phyloP scores from a whole-genome alignment of 2,888 invertebrate genomes.

The Isotomurus palustris region DNA sequence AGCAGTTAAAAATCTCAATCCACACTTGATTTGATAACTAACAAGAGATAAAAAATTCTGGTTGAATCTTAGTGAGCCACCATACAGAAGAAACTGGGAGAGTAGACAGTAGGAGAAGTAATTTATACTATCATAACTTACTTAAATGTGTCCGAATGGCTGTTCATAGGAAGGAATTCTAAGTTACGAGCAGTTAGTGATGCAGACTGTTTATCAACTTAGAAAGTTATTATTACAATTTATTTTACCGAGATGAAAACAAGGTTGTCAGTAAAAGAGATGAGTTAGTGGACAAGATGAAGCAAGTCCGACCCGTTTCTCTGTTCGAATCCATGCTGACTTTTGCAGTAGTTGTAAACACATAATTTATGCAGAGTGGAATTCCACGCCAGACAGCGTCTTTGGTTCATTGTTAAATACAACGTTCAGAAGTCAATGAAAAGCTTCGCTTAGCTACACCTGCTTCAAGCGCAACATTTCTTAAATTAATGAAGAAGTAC shows the following conservation, averaged over 20 bases:
- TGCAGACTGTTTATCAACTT: constrained; percentile 10
- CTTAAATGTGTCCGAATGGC: constrained; percentile 7
- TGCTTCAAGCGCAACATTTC: no score
- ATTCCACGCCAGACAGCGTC: neutral
- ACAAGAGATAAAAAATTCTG: no score
- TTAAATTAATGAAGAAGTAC: no score
- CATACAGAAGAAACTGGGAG: no score
- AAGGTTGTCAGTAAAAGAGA: neutral
- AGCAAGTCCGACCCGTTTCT: constrained; percentile 4
- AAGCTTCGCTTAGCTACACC: no score
- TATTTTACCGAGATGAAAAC: constrained; percentile 7
- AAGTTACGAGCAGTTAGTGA: constrained; percentile 13
- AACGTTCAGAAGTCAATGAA: no score
- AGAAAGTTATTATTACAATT: constrained; percentile 9
- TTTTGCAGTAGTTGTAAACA: neutral
- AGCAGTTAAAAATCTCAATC: no score
- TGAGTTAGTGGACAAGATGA: constrained; percentile 10
- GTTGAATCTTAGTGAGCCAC: no score
- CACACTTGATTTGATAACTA: no score
- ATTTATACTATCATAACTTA: constrained; percentile 8
- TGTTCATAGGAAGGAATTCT: neutral
- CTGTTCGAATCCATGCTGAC: neutral
- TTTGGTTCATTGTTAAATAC: no score
- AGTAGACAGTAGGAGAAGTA: neutral
- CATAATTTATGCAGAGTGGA: constrained; percentile 1